Base-by-base conservation (phyloP, 2,888 invertebrate genomes). In the Hetaerina titia region DNA sequence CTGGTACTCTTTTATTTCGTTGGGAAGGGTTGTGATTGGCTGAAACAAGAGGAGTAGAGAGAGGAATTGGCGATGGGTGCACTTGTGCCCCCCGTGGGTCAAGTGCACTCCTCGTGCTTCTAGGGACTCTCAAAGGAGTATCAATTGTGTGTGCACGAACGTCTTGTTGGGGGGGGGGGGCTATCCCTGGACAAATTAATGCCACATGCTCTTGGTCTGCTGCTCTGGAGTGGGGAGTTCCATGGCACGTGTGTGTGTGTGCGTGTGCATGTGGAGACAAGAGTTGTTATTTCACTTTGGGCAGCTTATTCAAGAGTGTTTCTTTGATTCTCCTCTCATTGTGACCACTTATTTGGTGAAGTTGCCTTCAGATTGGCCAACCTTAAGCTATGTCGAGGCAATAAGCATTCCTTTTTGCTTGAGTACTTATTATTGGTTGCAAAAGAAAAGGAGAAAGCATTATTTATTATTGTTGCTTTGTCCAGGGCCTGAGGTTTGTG, bases 391-490 rank as follows among this genome's bases (percentile, higher is more conserved):
- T 92, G 56, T 92, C 69, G 45, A 69, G 92, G 64, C 92, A 92
- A 56, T 64, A 92, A 69, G 92, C 92, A 92, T 92, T 92, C 92
- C 92, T 69, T 63, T 63, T 92, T 64, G 69, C 92, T 92, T 92
- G 69, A 69, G 92, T 92, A 92, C 92, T 92, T 92, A 92, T 92
- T 92, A 31, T 74, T 92, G 69, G 64, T 64, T 56, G 69, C n/a
- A 92, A 90, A 63, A 90, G 19, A 74, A 69, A 69, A 69, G 69
- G 92, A 92, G 56, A 57, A 56, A 92, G 92, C 92, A 92, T 92
- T 92, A 92, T 92, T 92, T 92, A 92, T 92, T 92, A 69, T 92
- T 92, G 69, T 92, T 64, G 92, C 92, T 92, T 92, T 92, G 69
- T 69, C 92, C 92, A 74, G 64, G 45, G 92, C 69, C 92, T 92